Evolutionary conservation across 2,797 vertebrate genomes (phyloP).

Genomic region (Sebastes kiyomatsui): DNA sequence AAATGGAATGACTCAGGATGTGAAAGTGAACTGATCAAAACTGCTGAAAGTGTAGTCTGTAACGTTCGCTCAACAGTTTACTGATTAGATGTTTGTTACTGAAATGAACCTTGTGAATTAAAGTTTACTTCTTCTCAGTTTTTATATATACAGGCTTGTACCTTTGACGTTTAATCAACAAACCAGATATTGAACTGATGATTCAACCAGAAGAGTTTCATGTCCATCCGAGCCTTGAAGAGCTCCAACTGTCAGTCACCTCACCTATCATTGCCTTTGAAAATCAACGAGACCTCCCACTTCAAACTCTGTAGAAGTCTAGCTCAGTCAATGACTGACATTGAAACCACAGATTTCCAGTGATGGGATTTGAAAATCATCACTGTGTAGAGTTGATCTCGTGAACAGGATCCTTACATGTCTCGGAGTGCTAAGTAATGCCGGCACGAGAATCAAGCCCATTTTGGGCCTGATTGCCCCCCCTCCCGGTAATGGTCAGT

Average conservation of each 20-base stretch:
- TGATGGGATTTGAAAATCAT: no score
- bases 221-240: background rate
- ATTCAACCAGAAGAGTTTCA: background rate
- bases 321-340: background rate
- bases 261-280: background rate
- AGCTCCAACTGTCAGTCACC: background rate
- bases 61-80: background rate
- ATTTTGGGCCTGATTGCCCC: no score
- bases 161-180: background rate
- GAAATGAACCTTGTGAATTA: background rate
- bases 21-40: background rate
- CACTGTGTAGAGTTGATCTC: background rate
- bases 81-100: background rate
- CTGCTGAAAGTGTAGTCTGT: background rate
- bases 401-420: background rate
- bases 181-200: background rate
- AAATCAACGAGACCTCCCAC: background rate
- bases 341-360: background rate
- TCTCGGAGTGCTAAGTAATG: no score
- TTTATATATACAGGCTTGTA: background rate
- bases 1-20: background rate
- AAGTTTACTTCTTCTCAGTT: background rate
- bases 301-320: background rate
- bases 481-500: no score
- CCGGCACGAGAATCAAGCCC: no score